Evolutionary conservation across 1,140 invertebrate species (phyloP), one percentile per base, ranked within the genome.

Genomic region (Scaptodrosophila lebanonensis): DNA sequence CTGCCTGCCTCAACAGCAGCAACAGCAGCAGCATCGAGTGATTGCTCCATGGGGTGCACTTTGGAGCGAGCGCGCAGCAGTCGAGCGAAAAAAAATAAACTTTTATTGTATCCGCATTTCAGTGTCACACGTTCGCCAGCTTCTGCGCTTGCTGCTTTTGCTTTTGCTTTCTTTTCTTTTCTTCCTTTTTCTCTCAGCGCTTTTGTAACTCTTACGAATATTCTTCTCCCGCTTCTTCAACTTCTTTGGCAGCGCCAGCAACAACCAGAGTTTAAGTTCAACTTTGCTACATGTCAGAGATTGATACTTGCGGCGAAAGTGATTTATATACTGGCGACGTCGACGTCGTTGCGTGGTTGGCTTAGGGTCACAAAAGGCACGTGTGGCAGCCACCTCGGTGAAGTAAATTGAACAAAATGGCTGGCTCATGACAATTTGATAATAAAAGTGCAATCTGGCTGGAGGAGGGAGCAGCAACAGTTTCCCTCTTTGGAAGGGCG

Each of bases 41-140:
- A 82, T 82, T 82, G 69, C 75, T 82, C 75, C 75, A 58, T 63
- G 76, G 75, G 75, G 75, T 82, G 75, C 75, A 82, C 75, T 82
- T 82, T 82, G 54, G 64, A 12, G 6, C 5, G 53, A 61, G 63
- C 62, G 54, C 57, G 61, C 52, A 40, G 39, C 45, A 45, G 47
- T 60, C 56, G 60, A 65, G 32, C 50, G 52, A 47, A 15, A 17
- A 59, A 43, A 52, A 66, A 63, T 75, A 73, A 79, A 79, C 68
- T 75, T 82, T 79, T 79, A 79, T 79, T 79, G 75, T 79, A 79
- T 79, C 75, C 75, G 75, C 75, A 79, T 79, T 79, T 79, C 75
- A 69, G 75, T 82, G 75, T 82, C 72, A 76, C 51, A 43, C 62
- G 56, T 67, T 40, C 38, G 44, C 54, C 45, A 52, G 48, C 58